A percentile compares a stretch with the other conserved stretches of the same genome.
These are phyloP conservation scores for Bombus sylvicola DNA, from an alignment of 1,140 invertebrate species.

Conservation along the genomic window DNA sequence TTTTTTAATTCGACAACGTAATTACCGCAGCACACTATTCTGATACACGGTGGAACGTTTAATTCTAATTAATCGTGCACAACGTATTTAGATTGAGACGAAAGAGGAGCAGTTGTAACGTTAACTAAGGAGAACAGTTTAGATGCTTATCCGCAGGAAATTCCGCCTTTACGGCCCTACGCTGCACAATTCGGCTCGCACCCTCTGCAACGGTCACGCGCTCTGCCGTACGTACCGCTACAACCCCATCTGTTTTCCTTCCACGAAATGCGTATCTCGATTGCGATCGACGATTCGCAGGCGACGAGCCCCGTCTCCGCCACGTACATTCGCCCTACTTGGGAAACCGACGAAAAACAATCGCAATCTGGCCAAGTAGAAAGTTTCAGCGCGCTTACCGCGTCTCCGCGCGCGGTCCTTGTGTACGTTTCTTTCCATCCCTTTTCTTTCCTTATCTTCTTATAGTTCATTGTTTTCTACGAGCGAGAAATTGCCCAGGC, in stretches of 20 bases:
- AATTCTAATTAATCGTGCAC: too few species aligned
- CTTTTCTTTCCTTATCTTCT: conserved; percentile 24
- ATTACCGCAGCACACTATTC: too few species aligned
- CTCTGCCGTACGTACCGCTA: background rate
- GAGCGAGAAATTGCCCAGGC: background rate
- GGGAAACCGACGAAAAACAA: conserved; percentile 62
- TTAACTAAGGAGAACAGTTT: background rate
- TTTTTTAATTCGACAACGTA: too few species aligned
- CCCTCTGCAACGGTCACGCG: background rate
- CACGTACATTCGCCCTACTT: background rate
- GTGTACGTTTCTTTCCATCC: conserved; percentile 21
- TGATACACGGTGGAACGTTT: too few species aligned
- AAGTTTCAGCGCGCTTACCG: conserved; percentile 52
- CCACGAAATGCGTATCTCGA: background rate
- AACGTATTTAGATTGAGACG: too few species aligned
- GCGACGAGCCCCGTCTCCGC: too few species aligned
- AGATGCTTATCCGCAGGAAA: background rate
- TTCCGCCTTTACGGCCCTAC: background rate
- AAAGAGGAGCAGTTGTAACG: background rate
- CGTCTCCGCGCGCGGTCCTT: conserved; percentile 37
- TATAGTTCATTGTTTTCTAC: conserved; percentile 1
- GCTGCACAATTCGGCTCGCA: background rate
- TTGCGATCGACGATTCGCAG: background rate
- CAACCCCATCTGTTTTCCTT: conserved; percentile 1
- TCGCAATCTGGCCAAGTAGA: conserved; percentile 69